phyloP scores from a whole-genome alignment of 2,797 vertebrate species.

The Gobio occitaniae region DNA sequence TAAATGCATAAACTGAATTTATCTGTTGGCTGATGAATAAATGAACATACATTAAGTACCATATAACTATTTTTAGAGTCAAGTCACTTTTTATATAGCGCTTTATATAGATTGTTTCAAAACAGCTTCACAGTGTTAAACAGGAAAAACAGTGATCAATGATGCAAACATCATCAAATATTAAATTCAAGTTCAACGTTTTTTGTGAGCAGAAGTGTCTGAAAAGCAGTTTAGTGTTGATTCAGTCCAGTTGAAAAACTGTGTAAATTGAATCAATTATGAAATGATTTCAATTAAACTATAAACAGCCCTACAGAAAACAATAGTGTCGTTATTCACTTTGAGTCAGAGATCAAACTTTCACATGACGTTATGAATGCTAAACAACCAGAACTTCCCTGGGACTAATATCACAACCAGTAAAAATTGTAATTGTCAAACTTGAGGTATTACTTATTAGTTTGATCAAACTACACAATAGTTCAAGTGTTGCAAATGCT shows the following conservation, averaged over 20 bases:
- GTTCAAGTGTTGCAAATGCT: not conserved
- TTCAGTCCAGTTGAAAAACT: not conserved
- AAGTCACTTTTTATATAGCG: not conserved
- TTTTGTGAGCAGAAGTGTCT: too few species aligned
- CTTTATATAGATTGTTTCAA: not conserved
- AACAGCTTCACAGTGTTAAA: not conserved
- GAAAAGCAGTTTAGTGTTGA: too few species aligned
- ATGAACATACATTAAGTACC: not conserved
- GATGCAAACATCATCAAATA: not conserved
- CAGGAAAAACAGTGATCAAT: not conserved
- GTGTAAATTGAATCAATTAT: not conserved
- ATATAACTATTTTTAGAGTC: not conserved
- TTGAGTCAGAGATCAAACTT: not conserved
- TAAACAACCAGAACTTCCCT: not conserved
- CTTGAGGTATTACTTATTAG: not conserved
- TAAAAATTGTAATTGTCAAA: not conserved
- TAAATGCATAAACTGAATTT: not conserved
- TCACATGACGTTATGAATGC: not conserved
- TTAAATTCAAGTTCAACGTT: not conserved
- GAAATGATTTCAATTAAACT: not conserved
- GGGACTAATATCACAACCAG: not conserved
- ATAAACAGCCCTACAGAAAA: not conserved
- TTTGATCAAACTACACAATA: not conserved
- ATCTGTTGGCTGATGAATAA: not conserved
- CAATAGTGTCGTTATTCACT: not conserved